Evolutionary conservation across 2,888 invertebrate species (phyloP).

Genomic region (Tenthredo scrophulariae): DNA sequence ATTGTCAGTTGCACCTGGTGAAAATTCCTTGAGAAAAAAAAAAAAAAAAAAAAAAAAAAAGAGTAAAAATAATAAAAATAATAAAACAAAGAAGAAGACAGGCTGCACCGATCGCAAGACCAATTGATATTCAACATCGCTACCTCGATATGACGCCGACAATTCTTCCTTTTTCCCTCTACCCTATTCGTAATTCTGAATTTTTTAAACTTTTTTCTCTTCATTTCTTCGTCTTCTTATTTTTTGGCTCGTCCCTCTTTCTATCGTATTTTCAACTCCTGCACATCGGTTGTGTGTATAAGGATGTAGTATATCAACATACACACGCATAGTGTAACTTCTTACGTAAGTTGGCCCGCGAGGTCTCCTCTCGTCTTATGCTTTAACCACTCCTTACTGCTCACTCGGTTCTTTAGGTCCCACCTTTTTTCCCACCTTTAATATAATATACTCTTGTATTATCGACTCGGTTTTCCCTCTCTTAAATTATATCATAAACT

Average conservation of each 20-base stretch:
- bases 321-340: not conserved
- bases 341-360: not conserved
- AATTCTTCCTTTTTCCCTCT: not conserved
- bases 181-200: constrained; percentile 7
- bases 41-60: constrained; percentile 45
- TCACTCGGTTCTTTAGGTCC: constrained; percentile 6
- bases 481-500: not conserved
- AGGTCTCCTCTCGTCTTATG: not conserved
- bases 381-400: not conserved
- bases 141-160: constrained; percentile 24
- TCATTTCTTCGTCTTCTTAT: not conserved
- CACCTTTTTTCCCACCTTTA: constrained; percentile 33
- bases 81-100: not conserved
- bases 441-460: not conserved
- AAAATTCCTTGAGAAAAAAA: not conserved
- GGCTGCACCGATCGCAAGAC: not conserved
- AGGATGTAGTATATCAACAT: not conserved
- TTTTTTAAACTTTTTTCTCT: not conserved
- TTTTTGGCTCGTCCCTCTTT: not conserved
- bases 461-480: not conserved
- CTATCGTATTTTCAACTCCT: not conserved
- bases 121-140: constrained; percentile 28
- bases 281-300: not conserved
- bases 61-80: not conserved
- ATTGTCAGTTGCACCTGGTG: constrained; percentile 14